These are phyloP conservation scores for Tridacna crocea DNA, from an alignment of 2,888 invertebrate genomes.

Conservation along the genomic window DNA sequence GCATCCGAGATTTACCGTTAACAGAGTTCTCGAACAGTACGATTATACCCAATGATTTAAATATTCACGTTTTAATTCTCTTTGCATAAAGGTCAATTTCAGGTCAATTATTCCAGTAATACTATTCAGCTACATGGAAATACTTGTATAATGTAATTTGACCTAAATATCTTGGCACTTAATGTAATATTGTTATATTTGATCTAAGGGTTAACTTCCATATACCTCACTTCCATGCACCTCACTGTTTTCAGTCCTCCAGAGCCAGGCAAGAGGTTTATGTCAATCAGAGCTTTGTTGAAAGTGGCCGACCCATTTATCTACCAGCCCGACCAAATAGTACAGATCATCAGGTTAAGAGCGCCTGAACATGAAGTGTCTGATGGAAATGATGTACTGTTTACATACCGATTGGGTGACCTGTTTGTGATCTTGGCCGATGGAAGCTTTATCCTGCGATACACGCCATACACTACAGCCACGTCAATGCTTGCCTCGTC, in stretches of 20 bases:
- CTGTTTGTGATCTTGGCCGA: slow-evolving; percentile 68
- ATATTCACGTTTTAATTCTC: no score
- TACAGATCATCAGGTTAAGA: slow-evolving; percentile 56
- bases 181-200: no score
- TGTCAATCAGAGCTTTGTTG: slow-evolving; percentile 63
- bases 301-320: slow-evolving; percentile 62
- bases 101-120: no score
- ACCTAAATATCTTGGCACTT: no score
- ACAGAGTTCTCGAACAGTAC: no score
- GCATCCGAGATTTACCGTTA: no score
- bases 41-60: no score
- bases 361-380: slow-evolving; percentile 57
- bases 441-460: slow-evolving; percentile 50
- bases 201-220: no score
- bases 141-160: no score
- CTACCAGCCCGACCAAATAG: slow-evolving; percentile 59
- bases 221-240: no score
- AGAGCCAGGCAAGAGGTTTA: slow-evolving; percentile 59
- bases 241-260: slow-evolving; percentile 63
- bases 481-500: slow-evolving; percentile 48
- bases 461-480: slow-evolving; percentile 57
- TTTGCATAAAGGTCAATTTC: no score
- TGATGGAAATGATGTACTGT: slow-evolving; percentile 44
- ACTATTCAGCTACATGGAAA: no score
- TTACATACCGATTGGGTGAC: slow-evolving; percentile 68